Evolutionary conservation across 2,113 vertebrate genomes (phyloP).

Genomic region (Mobula birostris): DNA sequence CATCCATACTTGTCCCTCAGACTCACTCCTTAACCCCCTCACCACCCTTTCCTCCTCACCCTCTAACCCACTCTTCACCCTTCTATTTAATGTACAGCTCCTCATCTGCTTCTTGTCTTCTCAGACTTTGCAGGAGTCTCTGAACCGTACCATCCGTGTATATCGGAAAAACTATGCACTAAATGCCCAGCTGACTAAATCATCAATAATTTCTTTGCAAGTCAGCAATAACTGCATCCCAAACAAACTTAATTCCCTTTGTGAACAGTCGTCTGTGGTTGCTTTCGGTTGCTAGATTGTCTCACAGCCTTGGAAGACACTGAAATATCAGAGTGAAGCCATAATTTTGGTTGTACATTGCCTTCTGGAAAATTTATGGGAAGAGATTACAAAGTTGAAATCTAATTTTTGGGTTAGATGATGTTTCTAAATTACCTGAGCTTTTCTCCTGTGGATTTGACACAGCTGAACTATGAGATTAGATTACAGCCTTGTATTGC

Average conservation of each 20-base stretch:
- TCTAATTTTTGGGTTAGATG: constrained; percentile 16
- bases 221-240: background rate
- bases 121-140: background rate
- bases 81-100: background rate
- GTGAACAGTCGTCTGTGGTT: background rate
- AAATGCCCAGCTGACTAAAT: background rate
- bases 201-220: background rate
- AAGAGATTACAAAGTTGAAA: constrained; percentile 8
- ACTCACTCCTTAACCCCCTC: background rate
- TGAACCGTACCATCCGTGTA: background rate
- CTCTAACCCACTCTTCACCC: background rate
- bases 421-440: background rate
- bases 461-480: background rate
- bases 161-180: background rate
- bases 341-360: background rate
- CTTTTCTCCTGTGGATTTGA: background rate
- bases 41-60: background rate
- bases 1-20: background rate
- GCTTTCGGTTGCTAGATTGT: background rate
- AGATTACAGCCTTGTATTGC: background rate
- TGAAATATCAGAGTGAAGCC: background rate
- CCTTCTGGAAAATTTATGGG: background rate
- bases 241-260: background rate
- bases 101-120: background rate
- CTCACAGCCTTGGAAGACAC: background rate